phyloP scores from a whole-genome alignment of 2,113 vertebrate species.

The Calidris pugnax region DNA sequence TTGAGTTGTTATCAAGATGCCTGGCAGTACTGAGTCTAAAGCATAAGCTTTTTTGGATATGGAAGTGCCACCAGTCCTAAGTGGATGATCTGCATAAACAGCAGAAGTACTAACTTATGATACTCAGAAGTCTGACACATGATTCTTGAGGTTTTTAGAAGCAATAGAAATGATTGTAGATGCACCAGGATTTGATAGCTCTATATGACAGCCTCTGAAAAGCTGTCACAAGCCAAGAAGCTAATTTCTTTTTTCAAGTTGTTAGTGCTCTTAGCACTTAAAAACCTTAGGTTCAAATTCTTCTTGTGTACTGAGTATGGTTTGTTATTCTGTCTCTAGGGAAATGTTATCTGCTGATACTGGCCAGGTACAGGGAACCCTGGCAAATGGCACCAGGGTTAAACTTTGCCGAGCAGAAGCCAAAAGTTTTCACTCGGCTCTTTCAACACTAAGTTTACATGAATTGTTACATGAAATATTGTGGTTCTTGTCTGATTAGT shows the following conservation, averaged over 20 bases:
- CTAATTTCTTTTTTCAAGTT: not conserved
- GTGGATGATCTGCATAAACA: not conserved
- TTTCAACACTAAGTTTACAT: not conserved
- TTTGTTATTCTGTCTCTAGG: not conserved
- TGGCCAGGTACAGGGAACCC: not conserved
- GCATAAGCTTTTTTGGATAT: not conserved
- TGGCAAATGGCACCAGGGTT: not conserved
- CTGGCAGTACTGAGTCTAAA: not conserved
- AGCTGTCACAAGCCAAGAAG: not conserved
- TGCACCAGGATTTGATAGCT: not conserved
- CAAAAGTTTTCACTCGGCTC: not conserved
- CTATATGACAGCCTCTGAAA: not conserved
- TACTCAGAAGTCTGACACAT: not conserved
- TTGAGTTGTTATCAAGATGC: not conserved
- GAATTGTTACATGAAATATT: not conserved
- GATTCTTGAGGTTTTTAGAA: not conserved
- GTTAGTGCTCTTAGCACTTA: not conserved
- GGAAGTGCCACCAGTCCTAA: not conserved
- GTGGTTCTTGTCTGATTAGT: not conserved
- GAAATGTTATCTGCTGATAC: not conserved
- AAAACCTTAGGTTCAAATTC: not conserved
- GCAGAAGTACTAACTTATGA: not conserved
- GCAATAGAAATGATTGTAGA: not conserved
- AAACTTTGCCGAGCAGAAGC: not conserved
- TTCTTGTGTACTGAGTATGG: accelerated